Conservation (phyloP, 1,140 invertebrate species). For the Conopomorpha cramerella region DNA sequence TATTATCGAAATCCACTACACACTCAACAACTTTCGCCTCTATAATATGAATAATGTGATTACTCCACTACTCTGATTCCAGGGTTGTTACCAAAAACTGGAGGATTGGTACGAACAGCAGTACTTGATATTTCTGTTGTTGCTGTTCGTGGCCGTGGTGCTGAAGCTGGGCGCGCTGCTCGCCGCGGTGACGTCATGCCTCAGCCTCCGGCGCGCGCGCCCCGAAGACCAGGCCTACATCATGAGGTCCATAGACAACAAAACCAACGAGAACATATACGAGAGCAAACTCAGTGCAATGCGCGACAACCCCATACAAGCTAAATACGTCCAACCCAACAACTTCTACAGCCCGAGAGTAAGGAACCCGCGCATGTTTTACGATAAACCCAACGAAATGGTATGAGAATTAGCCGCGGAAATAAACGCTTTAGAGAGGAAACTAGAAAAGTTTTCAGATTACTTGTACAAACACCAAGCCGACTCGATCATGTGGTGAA, state of each 20-base stretch:
- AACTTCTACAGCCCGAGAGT: constrained; percentile 54
- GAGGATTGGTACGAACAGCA: constrained; percentile 80
- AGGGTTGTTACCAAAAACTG: constrained; percentile 73
- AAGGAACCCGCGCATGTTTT: constrained; percentile 47
- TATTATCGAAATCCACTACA: too few species aligned
- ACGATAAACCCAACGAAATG: constrained; percentile 48
- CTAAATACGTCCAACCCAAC: constrained; percentile 53
- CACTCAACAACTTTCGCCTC: too few species aligned
- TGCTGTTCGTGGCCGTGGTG: constrained; percentile 67
- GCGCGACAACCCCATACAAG: constrained; percentile 39
- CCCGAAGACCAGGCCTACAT: constrained; percentile 34
- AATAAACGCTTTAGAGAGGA: constrained; percentile 58
- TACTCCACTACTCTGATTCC: too few species aligned
- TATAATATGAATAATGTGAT: too few species aligned
- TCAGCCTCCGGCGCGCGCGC: constrained; percentile 50
- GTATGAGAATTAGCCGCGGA: constrained; percentile 60
- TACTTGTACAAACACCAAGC: constrained; percentile 52
- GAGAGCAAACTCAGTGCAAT: constrained; percentile 26
- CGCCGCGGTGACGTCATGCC: constrained; percentile 71
- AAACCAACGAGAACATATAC: constrained; percentile 45
- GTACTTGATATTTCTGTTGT: constrained; percentile 70
- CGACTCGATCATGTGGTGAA: constrained; percentile 58
- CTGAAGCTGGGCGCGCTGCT: constrained; percentile 73
- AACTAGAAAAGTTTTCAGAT: constrained; percentile 53
- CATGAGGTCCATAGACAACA: constrained; percentile 33